A percentile compares a stretch with the other conserved stretches of the same genome.
Evolutionary conservation across 2,113 vertebrate species (phyloP).

Genomic region (Turnix velox): DNA sequence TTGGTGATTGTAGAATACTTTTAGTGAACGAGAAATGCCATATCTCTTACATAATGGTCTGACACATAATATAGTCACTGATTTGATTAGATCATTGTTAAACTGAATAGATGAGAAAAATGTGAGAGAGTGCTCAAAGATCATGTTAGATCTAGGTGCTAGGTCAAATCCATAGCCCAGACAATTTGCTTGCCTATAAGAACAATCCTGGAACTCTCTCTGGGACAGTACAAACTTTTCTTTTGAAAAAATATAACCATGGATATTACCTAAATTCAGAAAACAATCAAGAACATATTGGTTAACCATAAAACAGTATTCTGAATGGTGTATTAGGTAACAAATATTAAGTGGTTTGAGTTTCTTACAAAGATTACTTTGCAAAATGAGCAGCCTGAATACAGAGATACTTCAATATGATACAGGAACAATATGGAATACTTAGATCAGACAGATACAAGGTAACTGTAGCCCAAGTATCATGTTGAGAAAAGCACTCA

Average conservation of each 20-base stretch:
- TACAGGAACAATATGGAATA: not conserved
- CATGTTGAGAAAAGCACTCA: not conserved
- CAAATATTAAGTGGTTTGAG: not conserved
- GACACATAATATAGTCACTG: not conserved
- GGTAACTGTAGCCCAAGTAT: not conserved
- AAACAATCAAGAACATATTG: not conserved
- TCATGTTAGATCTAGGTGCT: not conserved
- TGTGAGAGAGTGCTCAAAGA: not conserved
- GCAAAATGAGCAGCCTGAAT: not conserved
- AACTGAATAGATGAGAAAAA: not conserved
- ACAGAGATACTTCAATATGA: not conserved
- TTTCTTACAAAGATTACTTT: not conserved
- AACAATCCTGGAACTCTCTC: not conserved
- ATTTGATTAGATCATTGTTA: not conserved
- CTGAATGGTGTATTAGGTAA: not conserved
- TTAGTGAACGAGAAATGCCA: no score
- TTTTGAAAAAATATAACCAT: not conserved
- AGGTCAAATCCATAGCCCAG: not conserved
- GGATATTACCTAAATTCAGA: not conserved
- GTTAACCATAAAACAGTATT: not conserved
- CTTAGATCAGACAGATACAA: not conserved
- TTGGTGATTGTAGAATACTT: no score
- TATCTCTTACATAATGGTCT: not conserved
- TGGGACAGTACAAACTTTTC: not conserved
- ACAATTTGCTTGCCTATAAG: not conserved